Evolutionary conservation across 1,140 invertebrate species (phyloP), one percentile per base, ranked within the genome.

Genomic region (Venturia canescens): DNA sequence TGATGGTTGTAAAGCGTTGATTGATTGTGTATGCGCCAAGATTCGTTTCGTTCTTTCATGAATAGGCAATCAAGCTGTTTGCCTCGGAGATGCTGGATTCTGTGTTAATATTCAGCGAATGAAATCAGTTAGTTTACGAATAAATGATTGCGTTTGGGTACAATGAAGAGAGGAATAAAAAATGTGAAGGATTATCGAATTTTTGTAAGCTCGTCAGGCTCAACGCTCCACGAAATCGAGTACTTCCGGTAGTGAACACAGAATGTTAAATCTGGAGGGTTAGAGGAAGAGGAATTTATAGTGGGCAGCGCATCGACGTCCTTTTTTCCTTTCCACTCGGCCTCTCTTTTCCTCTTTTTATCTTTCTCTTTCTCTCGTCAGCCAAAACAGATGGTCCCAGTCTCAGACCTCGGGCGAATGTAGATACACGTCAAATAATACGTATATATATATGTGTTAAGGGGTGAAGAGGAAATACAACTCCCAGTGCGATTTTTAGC

Each of bases 301-400:
- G 34, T 34, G 34, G 34, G 3, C 34, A 34, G 34, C 34, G 34
- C 9, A 34, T n/a, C 34, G 9, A 34, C 34, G 34, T 34, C 3
- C 34, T 34, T 34, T 34, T 34, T 34, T 34, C 9, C 9, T 34
- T 9, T 34, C 34, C 34, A 4, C 34, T 34, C 34, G 3, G 3
- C 34, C 34, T 34, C 34, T 34, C 34, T 34, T 9, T 34, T 9
- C 9, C 34, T 34, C 34, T 34, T 9, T 34, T 9, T 34, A 3
- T 34, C 34, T 34, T 9, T 34, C 34, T 34, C 34, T 34, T 9
- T 34, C 34, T 34, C 34, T 34, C 34, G 34, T 34, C 72, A 50
- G 88, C 88, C 87, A 86, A 84, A 87, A 90, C 90, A 91, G 90
- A 90, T 90, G 91, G 87, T 88, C 84, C 80, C 83, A 87, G 81